phyloP scores from a whole-genome alignment of 2,888 invertebrate species.

The Nesidiocoris tenuis region DNA sequence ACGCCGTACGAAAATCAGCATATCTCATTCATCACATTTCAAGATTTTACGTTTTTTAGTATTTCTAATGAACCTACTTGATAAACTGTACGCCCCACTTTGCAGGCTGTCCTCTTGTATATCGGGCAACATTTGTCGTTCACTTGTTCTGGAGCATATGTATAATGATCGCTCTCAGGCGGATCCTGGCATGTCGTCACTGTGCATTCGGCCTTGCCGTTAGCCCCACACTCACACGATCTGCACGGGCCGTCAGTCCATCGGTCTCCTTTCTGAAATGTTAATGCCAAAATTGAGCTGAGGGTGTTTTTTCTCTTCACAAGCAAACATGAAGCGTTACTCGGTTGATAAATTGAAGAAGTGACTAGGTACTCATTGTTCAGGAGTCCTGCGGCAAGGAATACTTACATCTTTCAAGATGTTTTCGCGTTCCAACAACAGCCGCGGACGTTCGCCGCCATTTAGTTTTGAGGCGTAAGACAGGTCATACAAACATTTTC shows the following conservation, averaged over 20 bases:
- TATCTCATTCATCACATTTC: too few species aligned
- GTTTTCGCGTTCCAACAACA: slow-evolving; percentile 56
- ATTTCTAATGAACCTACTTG: too few species aligned
- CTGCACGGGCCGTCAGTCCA: slow-evolving; percentile 74
- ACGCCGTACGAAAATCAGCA: too few species aligned
- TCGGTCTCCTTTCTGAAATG: slow-evolving; percentile 58
- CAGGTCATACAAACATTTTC: slow-evolving; percentile 65
- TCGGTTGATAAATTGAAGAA: too few species aligned
- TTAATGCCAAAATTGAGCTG: too few species aligned
- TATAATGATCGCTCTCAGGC: slow-evolving; percentile 59
- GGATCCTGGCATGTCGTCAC: slow-evolving; percentile 60
- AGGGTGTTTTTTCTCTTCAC: too few species aligned
- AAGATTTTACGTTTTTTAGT: too few species aligned
- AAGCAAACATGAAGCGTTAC: too few species aligned
- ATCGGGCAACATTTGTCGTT: slow-evolving; percentile 67
- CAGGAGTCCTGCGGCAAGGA: too few species aligned
- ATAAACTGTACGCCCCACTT: slow-evolving; percentile 54
- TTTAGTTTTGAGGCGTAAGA: slow-evolving; percentile 59
- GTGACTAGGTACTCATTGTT: too few species aligned
- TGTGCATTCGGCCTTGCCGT: slow-evolving; percentile 57
- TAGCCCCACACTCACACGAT: slow-evolving; percentile 62
- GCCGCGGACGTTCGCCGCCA: slow-evolving; percentile 58
- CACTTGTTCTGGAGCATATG: slow-evolving; percentile 58
- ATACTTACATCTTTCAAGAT: slow-evolving; percentile 61
- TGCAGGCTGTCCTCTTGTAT: slow-evolving; percentile 62